Evolutionary conservation across 2,888 invertebrate genomes (phyloP).

Genomic region (Eilema sororculum): DNA sequence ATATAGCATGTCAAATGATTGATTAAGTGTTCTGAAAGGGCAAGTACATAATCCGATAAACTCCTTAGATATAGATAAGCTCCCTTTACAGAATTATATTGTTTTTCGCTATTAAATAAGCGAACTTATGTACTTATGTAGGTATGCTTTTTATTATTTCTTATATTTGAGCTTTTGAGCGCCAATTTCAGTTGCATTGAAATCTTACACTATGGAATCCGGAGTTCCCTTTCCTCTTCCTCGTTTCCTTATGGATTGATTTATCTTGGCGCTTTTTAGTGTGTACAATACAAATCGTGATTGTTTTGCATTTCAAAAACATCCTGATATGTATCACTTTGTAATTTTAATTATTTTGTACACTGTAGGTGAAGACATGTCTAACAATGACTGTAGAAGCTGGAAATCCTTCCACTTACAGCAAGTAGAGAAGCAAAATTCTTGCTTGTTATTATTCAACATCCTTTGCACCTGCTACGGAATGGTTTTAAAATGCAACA

Average conservation of each 20-base stretch:
- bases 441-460: background rate
- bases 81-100: too few species aligned
- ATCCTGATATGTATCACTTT: too few species aligned
- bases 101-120: background rate
- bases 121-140: background rate
- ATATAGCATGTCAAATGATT: background rate
- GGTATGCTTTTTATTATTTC: too few species aligned
- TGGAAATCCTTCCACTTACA: background rate
- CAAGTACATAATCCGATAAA: background rate
- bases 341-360: too few species aligned
- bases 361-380: too few species aligned
- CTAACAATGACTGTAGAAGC: background rate
- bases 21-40: background rate
- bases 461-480: background rate
- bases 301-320: background rate
- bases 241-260: background rate
- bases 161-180: too few species aligned
- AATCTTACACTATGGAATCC: background rate
- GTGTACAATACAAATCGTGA: background rate
- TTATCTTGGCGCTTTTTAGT: background rate
- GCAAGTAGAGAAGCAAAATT: background rate
- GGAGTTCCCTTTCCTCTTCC: too few species aligned
- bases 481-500: slow-evolving; percentile 3
- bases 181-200: background rate
- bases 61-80: background rate